phyloP scores from a whole-genome alignment of 2,113 vertebrate genomes.

The Notarius quadriscutis region DNA sequence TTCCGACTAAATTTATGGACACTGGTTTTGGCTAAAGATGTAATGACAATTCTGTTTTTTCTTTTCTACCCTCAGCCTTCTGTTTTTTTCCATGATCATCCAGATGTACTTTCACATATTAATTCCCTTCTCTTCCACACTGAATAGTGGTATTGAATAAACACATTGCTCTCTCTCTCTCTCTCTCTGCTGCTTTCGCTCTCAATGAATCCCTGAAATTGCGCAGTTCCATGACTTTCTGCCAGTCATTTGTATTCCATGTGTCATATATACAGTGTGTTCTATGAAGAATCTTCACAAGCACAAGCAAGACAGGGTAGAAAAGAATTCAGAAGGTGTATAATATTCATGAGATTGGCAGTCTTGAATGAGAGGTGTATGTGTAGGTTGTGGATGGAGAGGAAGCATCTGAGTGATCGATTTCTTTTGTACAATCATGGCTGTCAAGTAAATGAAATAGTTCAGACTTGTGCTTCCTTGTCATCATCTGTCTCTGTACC shows the following conservation, averaged over 20 bases:
- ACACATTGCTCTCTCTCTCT: background rate
- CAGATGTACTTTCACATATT: constrained; percentile 21
- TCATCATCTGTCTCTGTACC: background rate
- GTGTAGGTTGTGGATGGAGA: background rate
- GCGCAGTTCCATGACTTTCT: constrained; percentile 18
- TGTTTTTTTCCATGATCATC: constrained; percentile 1
- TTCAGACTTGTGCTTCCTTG: background rate
- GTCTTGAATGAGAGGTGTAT: background rate
- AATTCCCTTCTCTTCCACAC: constrained; percentile 18
- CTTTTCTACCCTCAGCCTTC: background rate
- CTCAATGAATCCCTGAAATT: constrained; percentile 34
- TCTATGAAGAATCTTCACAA: constrained; percentile 37
- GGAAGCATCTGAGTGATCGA: background rate
- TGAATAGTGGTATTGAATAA: constrained; percentile 30
- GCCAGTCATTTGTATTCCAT: constrained; percentile 4
- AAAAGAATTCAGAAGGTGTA: constrained; percentile 26
- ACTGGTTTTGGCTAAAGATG: background rate
- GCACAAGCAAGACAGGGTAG: constrained; percentile 30
- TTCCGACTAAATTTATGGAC: background rate
- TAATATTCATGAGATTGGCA: constrained; percentile 1
- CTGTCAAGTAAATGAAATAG: background rate
- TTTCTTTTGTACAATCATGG: background rate
- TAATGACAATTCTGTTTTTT: constrained; percentile 1
- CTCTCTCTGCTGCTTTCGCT: background rate
- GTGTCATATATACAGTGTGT: constrained; percentile 5